phyloP scores from a whole-genome alignment of 2,888 invertebrate species.

The Unio delphinus region DNA sequence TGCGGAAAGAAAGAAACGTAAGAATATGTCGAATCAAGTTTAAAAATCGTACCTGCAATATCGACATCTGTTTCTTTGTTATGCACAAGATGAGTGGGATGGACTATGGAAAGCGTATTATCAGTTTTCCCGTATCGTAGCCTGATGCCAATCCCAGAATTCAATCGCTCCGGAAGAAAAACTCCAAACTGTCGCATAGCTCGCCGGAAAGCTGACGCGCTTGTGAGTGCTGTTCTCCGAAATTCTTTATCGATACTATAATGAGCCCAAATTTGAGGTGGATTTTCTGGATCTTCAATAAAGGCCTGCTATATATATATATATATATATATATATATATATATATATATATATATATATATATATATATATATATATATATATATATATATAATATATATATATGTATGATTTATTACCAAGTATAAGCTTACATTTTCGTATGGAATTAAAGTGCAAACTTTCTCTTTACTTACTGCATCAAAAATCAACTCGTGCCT shows the following conservation, averaged over 20 bases:
- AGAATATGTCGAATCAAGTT: neutral
- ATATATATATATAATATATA: no score
- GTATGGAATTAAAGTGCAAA: no score
- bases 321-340: no score
- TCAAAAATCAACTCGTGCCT: no score
- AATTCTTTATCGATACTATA: slow-evolving; percentile 35
- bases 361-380: no score
- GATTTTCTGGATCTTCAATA: slow-evolving; percentile 37
- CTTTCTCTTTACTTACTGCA: no score
- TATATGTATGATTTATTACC: no score
- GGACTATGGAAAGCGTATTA: slow-evolving; percentile 25
- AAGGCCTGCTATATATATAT: slow-evolving; percentile 41
- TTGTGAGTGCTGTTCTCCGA: slow-evolving; percentile 18
- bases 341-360: no score
- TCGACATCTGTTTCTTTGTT: slow-evolving; percentile 33
- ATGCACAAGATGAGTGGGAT: slow-evolving; percentile 44
- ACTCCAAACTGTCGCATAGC: slow-evolving; percentile 61
- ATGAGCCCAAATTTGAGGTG: slow-evolving; percentile 61
- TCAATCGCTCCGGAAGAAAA: slow-evolving; percentile 36
- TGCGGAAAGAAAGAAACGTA: neutral
- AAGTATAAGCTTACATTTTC: no score
- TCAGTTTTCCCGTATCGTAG: slow-evolving; percentile 25
- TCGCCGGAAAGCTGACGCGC: slow-evolving; percentile 31
- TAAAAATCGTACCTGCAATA: slow-evolving; percentile 47
- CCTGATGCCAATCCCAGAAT: slow-evolving; percentile 47